Evolutionary conservation across 2,113 vertebrate species (phyloP).

Genomic region (Microtus pennsylvanicus): DNA sequence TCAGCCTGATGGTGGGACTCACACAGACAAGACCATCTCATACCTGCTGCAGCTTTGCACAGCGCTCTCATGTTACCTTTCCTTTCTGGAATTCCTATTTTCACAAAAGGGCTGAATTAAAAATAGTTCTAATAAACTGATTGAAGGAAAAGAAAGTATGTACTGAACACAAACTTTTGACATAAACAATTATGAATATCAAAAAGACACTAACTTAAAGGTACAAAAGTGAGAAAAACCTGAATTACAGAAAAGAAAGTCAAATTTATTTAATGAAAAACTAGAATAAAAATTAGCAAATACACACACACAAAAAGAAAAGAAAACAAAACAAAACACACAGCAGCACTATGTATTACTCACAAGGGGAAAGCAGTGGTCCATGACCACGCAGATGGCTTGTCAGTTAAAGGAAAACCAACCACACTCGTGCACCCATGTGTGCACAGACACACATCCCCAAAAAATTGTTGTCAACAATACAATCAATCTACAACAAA

Average conservation of each 20-base stretch:
- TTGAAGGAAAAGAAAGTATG: slow-evolving; percentile 81
- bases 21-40: slow-evolving; percentile 58
- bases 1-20: slow-evolving; percentile 74
- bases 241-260: slow-evolving; percentile 98
- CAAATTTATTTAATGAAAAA: slow-evolving; percentile 99
- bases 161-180: slow-evolving; percentile 83
- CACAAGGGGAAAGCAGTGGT: slow-evolving; percentile 59
- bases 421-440: not conserved
- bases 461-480: slow-evolving; percentile 88
- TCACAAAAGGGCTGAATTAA: slow-evolving; percentile 85
- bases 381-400: slow-evolving; percentile 88
- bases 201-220: slow-evolving; percentile 87
- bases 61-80: slow-evolving; percentile 73
- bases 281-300: slow-evolving; percentile 95
- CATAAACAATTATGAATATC: slow-evolving; percentile 86
- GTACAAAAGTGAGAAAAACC: slow-evolving; percentile 85
- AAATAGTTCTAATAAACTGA: slow-evolving; percentile 85
- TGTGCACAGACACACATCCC: slow-evolving; percentile 50
- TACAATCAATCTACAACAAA: slow-evolving; percentile 95
- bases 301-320: slow-evolving; percentile 83
- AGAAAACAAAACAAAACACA: slow-evolving; percentile 64
- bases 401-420: slow-evolving; percentile 85
- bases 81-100: slow-evolving; percentile 75
- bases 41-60: slow-evolving; percentile 77
- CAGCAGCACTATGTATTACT: slow-evolving; percentile 79